Percentiles rank a stretch among this genome's conserved stretches.
These are phyloP conservation scores for Galeopterus variegatus DNA, from an alignment of 2,113 vertebrate species.

Conservation along the genomic window DNA sequence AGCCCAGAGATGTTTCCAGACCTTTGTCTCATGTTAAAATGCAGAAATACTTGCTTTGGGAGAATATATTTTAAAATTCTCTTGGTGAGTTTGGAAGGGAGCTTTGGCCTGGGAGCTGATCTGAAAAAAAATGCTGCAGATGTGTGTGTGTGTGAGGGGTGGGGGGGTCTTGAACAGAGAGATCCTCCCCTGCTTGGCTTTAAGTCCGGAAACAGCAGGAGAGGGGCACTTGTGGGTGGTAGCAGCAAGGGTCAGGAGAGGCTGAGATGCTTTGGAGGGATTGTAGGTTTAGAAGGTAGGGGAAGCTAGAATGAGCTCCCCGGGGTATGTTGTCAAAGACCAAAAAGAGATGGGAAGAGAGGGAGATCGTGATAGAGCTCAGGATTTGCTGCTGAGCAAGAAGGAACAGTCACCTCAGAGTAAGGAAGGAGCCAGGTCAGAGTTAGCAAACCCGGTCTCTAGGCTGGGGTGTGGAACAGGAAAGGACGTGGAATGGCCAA, in stretches of 20 bases:
- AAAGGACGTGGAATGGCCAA: background rate
- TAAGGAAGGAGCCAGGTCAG: background rate
- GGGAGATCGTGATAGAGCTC: background rate
- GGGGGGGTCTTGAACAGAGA: background rate
- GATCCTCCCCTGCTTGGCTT: background rate
- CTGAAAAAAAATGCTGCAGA: background rate
- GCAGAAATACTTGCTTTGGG: background rate
- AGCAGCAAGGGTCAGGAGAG: background rate
- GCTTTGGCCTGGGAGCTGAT: background rate
- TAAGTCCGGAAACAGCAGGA: background rate
- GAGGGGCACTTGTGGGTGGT: accelerated
- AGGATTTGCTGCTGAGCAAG: background rate
- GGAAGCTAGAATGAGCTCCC: background rate
- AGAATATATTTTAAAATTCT: background rate
- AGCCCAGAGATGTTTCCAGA: background rate
- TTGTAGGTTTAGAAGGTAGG: background rate
- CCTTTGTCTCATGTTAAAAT: background rate
- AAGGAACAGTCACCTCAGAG: background rate
- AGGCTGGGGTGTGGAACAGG: background rate
- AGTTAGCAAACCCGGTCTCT: background rate
- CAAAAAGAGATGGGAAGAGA: background rate
- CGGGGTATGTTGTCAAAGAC: background rate
- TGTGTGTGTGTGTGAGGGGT: accelerated
- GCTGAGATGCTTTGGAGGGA: background rate
- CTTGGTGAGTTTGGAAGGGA: background rate